Conservation (phyloP, 2,888 invertebrate genomes). For the Pherbina coryleti region DNA sequence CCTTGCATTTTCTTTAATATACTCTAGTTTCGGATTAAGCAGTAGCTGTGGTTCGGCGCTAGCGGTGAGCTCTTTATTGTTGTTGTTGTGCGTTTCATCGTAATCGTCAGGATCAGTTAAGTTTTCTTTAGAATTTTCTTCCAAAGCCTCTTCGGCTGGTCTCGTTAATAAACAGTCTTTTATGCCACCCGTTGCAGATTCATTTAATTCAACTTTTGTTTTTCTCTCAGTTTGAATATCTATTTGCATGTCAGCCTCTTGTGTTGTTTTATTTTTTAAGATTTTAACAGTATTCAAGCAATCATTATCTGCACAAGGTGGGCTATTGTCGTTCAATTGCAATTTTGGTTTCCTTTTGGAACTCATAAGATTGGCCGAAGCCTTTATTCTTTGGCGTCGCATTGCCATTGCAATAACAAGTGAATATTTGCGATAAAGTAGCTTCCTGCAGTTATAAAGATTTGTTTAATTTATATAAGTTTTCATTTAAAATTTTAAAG, state of each 20-base stretch:
- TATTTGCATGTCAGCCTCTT: background rate
- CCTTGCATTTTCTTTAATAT: background rate
- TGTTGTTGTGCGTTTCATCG: background rate
- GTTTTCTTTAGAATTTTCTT: background rate
- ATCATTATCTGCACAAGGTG: background rate
- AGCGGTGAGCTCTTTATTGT: background rate
- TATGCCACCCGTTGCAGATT: background rate
- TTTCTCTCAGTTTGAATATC: background rate
- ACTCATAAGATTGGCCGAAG: conserved; percentile 74
- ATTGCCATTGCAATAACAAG: conserved; percentile 71
- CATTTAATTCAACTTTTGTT: background rate
- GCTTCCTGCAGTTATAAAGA: background rate
- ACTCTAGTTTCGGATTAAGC: background rate
- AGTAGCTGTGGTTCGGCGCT: background rate
- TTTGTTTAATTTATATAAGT: background rate
- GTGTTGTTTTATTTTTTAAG: background rate
- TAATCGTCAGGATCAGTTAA: background rate
- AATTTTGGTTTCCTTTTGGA: conserved; percentile 51
- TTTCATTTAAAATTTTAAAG: conserved; percentile 2
- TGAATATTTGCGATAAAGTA: background rate
- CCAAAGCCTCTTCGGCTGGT: too few species aligned
- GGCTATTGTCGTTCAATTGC: background rate
- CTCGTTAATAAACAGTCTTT: too few species aligned
- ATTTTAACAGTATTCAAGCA: background rate
- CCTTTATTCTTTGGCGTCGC: conserved; percentile 81